Percentiles rank a stretch among this genome's conserved stretches.
These are phyloP conservation scores for Meda fulgida DNA, from an alignment of 2,797 vertebrate species.

Conservation along the genomic window DNA sequence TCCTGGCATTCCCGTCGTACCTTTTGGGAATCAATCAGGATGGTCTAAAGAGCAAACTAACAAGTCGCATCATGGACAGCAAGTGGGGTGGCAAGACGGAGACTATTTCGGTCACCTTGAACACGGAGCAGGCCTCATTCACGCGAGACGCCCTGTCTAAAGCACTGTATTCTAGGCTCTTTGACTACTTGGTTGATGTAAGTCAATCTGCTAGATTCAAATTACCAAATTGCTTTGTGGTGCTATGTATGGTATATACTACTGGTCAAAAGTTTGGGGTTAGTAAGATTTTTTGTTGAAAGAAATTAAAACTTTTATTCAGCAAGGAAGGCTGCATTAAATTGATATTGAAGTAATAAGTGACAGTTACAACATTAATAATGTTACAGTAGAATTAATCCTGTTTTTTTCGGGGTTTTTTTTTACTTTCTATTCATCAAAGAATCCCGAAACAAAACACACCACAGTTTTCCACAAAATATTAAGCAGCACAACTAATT, in stretches of 20 bases:
- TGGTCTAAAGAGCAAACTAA: slow-evolving; percentile 79
- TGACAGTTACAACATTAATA: too few species aligned
- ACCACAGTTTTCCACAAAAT: too few species aligned
- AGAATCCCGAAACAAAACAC: too few species aligned
- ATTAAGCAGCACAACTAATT: too few species aligned
- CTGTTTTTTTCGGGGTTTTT: too few species aligned
- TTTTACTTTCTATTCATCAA: too few species aligned
- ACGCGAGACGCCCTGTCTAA: slow-evolving; percentile 83
- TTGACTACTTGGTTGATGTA: slow-evolving; percentile 84
- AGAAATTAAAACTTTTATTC: background rate
- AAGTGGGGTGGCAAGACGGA: slow-evolving; percentile 84
- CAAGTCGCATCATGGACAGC: slow-evolving; percentile 84
- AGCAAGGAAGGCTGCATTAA: too few species aligned
- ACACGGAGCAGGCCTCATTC: slow-evolving; percentile 83
- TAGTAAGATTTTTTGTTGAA: background rate
- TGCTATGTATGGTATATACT: background rate
- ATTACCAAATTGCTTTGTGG: too few species aligned
- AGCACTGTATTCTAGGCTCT: slow-evolving; percentile 81
- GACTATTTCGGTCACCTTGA: slow-evolving; percentile 82
- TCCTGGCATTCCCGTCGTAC: slow-evolving; percentile 82
- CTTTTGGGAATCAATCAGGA: slow-evolving; percentile 81
- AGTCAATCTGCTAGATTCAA: slow-evolving; percentile 56
- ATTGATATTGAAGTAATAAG: too few species aligned
- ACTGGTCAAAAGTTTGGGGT: background rate
- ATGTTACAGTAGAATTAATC: too few species aligned